Evolutionary conservation across 1,140 invertebrate genomes (phyloP).

Genomic region (Hypothenemus hampei): DNA sequence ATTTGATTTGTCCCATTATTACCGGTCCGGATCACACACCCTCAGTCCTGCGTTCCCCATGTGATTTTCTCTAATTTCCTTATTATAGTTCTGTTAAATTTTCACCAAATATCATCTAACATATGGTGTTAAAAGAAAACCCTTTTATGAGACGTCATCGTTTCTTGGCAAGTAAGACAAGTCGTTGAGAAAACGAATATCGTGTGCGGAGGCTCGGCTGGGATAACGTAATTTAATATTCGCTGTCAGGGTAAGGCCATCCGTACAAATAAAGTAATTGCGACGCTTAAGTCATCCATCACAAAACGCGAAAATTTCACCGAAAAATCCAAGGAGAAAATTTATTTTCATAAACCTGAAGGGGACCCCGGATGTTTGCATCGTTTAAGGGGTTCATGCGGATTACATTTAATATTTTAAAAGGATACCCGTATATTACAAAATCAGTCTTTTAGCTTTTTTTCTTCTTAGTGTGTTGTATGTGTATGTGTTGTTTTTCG

Average conservation of each 20-base stretch:
- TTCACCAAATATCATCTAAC: conserved; percentile 16
- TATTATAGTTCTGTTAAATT: too few species aligned
- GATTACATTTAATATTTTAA: conserved; percentile 17
- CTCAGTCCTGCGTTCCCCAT: too few species aligned
- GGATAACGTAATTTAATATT: conserved; percentile 17
- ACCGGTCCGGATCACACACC: too few species aligned
- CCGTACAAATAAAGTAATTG: conserved; percentile 20
- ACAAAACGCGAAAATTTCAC: conserved; percentile 1
- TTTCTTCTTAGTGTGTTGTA: too few species aligned
- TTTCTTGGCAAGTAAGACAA: conserved; percentile 10
- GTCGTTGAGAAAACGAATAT: too few species aligned
- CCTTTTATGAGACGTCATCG: conserved; percentile 19
- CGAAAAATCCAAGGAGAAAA: neutral
- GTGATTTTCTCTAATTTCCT: too few species aligned
- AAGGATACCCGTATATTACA: too few species aligned
- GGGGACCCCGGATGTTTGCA: conserved; percentile 16
- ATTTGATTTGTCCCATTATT: neutral
- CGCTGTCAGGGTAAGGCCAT: conserved; percentile 8
- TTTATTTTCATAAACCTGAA: neutral
- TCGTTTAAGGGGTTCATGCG: conserved; percentile 13
- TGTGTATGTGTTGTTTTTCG: too few species aligned
- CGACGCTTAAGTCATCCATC: conserved; percentile 16
- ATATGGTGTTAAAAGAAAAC: too few species aligned
- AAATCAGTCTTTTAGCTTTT: too few species aligned
- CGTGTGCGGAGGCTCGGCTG: too few species aligned